Conservation (phyloP, 2,888 invertebrate genomes). For the Trisateles emortualis region DNA sequence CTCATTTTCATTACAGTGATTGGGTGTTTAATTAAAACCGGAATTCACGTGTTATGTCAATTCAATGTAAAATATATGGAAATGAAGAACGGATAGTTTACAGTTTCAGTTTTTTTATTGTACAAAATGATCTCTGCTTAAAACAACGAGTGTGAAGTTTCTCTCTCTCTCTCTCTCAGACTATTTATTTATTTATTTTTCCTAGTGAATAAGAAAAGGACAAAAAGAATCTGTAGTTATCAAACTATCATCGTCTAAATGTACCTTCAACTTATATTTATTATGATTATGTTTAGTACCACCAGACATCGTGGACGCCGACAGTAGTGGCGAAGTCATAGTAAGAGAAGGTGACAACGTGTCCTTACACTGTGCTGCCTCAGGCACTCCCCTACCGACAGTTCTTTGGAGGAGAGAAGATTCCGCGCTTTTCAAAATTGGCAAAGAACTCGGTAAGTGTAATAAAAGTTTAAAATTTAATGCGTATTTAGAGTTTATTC, state of each 20-base stretch:
- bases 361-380: slow-evolving; percentile 92
- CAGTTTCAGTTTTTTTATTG: no score
- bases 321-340: slow-evolving; percentile 91
- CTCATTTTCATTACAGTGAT: slow-evolving; percentile 17
- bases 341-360: slow-evolving; percentile 93
- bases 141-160: no score
- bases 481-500: no score
- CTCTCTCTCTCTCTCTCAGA: no score
- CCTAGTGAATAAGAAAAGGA: no score
- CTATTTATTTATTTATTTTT: no score
- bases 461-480: no score
- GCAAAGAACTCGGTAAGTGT: slow-evolving; percentile 56
- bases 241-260: background rate
- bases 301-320: slow-evolving; percentile 91
- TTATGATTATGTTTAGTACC: slow-evolving; percentile 85
- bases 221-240: no score
- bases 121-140: no score
- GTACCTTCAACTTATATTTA: background rate
- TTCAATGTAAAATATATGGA: no score
- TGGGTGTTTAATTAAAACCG: background rate
- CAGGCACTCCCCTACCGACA: slow-evolving; percentile 91
- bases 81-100: no score
- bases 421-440: slow-evolving; percentile 81
- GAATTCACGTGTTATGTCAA: background rate
- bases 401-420: slow-evolving; percentile 94